phyloP scores from a whole-genome alignment of 2,797 vertebrate genomes.

The Bryconaethiops microstoma region DNA sequence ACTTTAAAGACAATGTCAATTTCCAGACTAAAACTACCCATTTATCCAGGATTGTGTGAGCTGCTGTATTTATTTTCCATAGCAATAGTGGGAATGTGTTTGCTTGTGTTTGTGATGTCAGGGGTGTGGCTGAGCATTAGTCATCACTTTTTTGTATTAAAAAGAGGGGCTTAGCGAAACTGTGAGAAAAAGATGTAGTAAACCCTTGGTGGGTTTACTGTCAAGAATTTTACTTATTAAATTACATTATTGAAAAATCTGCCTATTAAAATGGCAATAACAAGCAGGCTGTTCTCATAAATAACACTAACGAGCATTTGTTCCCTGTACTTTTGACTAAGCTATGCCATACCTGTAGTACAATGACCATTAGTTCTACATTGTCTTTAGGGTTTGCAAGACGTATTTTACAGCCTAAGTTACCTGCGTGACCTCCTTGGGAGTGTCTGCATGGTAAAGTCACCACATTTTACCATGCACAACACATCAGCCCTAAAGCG shows the following conservation, averaged over 20 bases:
- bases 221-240: neutral
- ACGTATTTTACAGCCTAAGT: neutral
- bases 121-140: slow-evolving; percentile 70
- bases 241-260: neutral
- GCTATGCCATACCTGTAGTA: neutral
- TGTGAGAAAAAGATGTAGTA: neutral
- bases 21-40: neutral
- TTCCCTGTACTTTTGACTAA: neutral
- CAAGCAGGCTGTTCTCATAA: neutral
- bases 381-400: slow-evolving; percentile 19
- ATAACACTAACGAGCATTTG: neutral
- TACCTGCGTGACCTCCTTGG: slow-evolving; percentile 14
- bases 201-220: neutral
- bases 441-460: no score
- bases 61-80: slow-evolving; percentile 33
- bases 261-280: neutral
- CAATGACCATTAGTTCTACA: neutral
- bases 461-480: no score
- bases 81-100: slow-evolving; percentile 18
- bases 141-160: slow-evolving; percentile 68
- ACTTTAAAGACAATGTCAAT: neutral
- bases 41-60: neutral
- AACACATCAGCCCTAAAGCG: neutral
- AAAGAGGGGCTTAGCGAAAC: neutral
- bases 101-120: slow-evolving; percentile 29